Conservation (phyloP, 2,888 invertebrate species). For the Papilio demoleus region DNA sequence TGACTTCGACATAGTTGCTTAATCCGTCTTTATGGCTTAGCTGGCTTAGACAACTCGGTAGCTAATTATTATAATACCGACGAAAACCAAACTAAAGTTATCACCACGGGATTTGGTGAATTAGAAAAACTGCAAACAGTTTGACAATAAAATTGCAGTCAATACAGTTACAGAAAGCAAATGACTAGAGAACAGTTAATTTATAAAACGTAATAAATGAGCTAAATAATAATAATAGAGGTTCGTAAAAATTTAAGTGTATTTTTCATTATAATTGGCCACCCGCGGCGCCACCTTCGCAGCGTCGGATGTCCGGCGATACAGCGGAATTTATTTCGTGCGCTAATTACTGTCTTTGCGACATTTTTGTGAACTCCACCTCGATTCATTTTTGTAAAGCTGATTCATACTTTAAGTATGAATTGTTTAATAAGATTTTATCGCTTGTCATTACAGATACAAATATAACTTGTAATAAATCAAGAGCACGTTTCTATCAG, state of each 20-base stretch:
- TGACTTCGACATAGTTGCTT: not conserved
- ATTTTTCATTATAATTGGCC: conserved; percentile 4
- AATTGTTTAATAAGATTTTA: too few species aligned
- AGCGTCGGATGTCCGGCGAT: not conserved
- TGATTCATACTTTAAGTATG: too few species aligned
- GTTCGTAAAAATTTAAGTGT: not conserved
- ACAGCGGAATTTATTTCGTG: not conserved
- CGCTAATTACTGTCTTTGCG: not conserved
- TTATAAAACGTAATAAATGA: not conserved
- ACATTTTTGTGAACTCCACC: not conserved
- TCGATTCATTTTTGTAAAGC: too few species aligned
- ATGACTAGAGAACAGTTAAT: not conserved
- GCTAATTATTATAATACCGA: not conserved
- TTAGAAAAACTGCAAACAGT: not conserved
- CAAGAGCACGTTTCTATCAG: too few species aligned
- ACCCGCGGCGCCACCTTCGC: not conserved
- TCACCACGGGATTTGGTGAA: not conserved
- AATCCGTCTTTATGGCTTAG: not conserved
- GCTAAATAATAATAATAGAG: too few species aligned
- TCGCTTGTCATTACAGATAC: too few species aligned
- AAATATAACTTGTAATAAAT: too few species aligned
- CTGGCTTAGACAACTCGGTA: not conserved
- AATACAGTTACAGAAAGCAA: not conserved
- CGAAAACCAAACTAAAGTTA: not conserved
- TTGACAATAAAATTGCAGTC: not conserved